phyloP scores from a whole-genome alignment of 2,888 invertebrate species.

The Pristionchus fissidentatus region DNA sequence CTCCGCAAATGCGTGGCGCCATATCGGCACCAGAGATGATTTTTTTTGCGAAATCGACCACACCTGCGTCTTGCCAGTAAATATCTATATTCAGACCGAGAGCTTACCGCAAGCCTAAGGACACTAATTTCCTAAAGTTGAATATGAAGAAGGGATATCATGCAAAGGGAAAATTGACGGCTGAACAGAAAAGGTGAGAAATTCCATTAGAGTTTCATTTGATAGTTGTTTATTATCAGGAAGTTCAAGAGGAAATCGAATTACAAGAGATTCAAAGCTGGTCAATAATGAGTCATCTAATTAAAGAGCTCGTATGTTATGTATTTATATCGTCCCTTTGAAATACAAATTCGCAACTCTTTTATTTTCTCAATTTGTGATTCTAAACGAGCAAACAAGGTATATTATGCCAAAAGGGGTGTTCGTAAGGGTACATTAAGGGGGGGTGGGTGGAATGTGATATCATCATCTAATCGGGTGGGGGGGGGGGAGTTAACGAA shows the following conservation, averaged over 20 bases:
- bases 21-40: too few relatives aligned
- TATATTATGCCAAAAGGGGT: neutral
- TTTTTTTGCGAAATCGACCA: neutral
- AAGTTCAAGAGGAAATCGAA: conserved; percentile 61
- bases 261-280: conserved; percentile 50
- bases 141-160: conserved; percentile 63
- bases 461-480: neutral
- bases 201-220: neutral
- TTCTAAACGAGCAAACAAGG: conserved; percentile 14
- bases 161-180: conserved; percentile 60
- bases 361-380: conserved; percentile 25
- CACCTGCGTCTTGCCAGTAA: neutral
- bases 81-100: neutral
- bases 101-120: neutral
- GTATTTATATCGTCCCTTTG: neutral
- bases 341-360: neutral
- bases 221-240: conserved; percentile 28
- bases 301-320: neutral
- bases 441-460: neutral
- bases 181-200: conserved; percentile 36
- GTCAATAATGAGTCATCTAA: neutral
- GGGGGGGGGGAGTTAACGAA: conserved; percentile 10
- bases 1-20: neutral
- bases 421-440: neutral
- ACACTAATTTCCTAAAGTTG: conserved; percentile 62